phyloP scores from a whole-genome alignment of 2,113 vertebrate species.

The Lycocorax pyrrhopterus region DNA sequence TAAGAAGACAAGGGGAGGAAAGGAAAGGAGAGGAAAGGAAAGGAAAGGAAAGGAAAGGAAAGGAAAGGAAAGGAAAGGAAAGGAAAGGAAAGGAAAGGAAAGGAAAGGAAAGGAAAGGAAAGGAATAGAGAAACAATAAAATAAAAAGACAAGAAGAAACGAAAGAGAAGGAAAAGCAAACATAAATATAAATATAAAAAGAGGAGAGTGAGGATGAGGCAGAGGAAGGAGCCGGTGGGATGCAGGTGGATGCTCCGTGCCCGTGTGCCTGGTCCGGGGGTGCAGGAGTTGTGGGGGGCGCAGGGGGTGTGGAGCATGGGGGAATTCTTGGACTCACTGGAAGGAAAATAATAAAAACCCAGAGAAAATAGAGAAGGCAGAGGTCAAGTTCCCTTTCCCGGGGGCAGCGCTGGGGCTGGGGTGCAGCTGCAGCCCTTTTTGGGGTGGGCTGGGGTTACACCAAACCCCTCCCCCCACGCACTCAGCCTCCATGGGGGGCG shows the following conservation, averaged over 20 bases:
- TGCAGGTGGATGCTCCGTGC: background rate
- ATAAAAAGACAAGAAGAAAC: background rate
- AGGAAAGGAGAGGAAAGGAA: background rate
- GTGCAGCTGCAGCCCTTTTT: background rate
- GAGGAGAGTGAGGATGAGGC: background rate
- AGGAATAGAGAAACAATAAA: background rate
- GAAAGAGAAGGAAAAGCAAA: background rate
- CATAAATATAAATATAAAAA: background rate
- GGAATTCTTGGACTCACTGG: background rate
- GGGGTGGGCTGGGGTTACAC: background rate
- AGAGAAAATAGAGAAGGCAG: background rate
- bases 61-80: accelerated
- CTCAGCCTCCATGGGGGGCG: background rate
- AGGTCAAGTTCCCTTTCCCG: background rate
- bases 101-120: background rate
- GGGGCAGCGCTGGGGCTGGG: background rate
- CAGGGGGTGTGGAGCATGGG: background rate
- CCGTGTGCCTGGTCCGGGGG: background rate
- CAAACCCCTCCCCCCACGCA: background rate
- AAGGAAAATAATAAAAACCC: background rate
- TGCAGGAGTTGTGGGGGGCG: background rate
- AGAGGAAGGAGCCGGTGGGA: background rate
- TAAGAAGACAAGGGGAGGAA: too few species aligned
- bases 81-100: background rate
- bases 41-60: background rate